Conservation (phyloP, 2,797 vertebrate species). For the Hirundo rustica region DNA sequence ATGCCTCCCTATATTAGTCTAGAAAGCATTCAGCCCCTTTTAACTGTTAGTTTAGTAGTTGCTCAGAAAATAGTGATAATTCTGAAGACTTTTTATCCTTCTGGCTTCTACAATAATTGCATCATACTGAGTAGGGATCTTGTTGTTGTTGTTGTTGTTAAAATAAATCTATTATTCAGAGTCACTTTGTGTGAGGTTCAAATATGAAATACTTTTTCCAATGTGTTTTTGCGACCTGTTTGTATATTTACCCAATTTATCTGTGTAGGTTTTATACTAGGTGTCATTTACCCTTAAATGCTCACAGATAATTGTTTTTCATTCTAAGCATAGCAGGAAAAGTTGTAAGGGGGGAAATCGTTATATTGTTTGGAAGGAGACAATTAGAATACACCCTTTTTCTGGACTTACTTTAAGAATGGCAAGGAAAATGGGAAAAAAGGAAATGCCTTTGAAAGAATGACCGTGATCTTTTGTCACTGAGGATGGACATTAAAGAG, state of each 20-base stretch:
- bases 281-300: background rate
- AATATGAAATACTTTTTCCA: background rate
- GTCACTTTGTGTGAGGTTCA: background rate
- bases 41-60: conserved; percentile 35
- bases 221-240: background rate
- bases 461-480: background rate
- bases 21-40: conserved; percentile 11
- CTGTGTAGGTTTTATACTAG: background rate
- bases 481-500: background rate
- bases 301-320: background rate
- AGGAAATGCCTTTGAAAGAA: background rate
- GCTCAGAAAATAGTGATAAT: background rate
- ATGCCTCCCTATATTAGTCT: conserved; percentile 25
- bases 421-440: background rate
- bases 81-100: background rate
- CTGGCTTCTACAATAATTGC: conserved; percentile 15
- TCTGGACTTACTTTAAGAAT: background rate
- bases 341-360: background rate
- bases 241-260: background rate
- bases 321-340: background rate
- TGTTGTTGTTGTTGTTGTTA: background rate
- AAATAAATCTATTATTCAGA: background rate
- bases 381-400: background rate
- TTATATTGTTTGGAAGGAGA: background rate
- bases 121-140: background rate